Percentiles rank a stretch among this genome's conserved stretches.
Evolutionary conservation across 2,113 vertebrate species (phyloP).

Genomic region (Centropus unirufus): DNA sequence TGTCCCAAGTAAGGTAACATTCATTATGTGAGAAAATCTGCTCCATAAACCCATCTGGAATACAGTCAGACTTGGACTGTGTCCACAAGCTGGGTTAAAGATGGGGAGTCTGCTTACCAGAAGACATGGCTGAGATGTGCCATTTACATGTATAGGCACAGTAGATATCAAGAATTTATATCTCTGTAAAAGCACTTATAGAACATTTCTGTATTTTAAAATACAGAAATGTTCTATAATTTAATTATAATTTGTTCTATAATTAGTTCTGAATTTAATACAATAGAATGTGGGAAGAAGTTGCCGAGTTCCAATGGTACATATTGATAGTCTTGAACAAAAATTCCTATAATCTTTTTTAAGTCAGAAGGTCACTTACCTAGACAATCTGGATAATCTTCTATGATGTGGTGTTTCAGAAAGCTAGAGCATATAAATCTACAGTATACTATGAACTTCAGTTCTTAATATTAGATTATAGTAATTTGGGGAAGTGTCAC

Average conservation of each 20-base stretch:
- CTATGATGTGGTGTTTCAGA: not conserved
- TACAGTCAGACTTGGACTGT: not conserved
- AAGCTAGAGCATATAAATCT: not conserved
- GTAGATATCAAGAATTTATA: not conserved
- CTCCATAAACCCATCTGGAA: not conserved
- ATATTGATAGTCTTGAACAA: not conserved
- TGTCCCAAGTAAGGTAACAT: not conserved
- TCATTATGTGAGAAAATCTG: not conserved
- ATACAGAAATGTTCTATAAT: not conserved
- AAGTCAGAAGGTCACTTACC: not conserved
- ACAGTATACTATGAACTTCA: not conserved
- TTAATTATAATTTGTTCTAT: too few species aligned
- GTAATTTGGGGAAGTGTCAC: not conserved
- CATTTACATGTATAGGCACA: not conserved
- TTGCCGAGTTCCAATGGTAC: not conserved
- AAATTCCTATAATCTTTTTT: not conserved
- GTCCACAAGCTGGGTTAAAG: not conserved
- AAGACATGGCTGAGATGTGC: accelerated
- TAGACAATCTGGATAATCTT: not conserved
- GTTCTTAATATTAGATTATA: not conserved
- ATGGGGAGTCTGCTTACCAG: not conserved
- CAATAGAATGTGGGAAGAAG: not conserved
- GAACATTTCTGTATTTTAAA: too few species aligned
- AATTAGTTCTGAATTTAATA: not conserved
- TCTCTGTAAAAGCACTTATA: not conserved